Base-by-base conservation (phyloP, 2,888 invertebrate species). In the Cantharis flavilabris region DNA sequence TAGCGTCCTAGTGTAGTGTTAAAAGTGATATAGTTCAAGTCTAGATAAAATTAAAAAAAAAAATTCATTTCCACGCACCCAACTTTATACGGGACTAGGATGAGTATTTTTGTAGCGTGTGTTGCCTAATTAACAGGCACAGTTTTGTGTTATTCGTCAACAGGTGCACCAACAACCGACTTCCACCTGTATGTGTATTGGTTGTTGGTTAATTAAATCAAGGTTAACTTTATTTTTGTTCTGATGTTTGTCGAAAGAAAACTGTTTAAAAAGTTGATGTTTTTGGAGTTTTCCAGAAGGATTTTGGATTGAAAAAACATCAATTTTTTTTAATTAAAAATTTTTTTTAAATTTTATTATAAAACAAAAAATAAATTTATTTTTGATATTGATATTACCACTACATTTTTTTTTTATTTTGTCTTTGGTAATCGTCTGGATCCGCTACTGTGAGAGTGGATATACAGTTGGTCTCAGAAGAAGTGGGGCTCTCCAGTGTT, bases 61-160 rank as follows among this genome's bases (percentile, higher is more conserved):
- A 11, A 9, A 7, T 23, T 23, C 1, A 67, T 67, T 64, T 11
- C 18, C 64, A 63, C 63, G 82, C 80, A 78, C 84, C 69, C 83
- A 83, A 80, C 84, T 85, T 82, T 81, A 84, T 76, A 80, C 82
- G 82, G 85, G 85, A 86, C 82, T 84, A 84, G 85, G 85, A 83
- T 83, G 81, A 79, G 76, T 80, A 80, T 80, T 81, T 80, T 77
- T n/a, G 65, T 11, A 3, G 9, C 9, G 26, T 26, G 13, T 20
- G 65, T 67, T 67, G 65, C 65, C 20, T 67, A 67, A 20, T n/a
- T 4, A 9, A n/a, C n/a, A 20, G 26, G 65, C 23, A 13, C 13
- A 10, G 2, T 67, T 67, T 67, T 18, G 11, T 9, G 65, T n/a
- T n/a, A 67, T 65, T 67, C 18, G 23, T 14, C 18, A 33, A 71